Conservation (phyloP, 2,113 vertebrate genomes). For the Columba livia region DNA sequence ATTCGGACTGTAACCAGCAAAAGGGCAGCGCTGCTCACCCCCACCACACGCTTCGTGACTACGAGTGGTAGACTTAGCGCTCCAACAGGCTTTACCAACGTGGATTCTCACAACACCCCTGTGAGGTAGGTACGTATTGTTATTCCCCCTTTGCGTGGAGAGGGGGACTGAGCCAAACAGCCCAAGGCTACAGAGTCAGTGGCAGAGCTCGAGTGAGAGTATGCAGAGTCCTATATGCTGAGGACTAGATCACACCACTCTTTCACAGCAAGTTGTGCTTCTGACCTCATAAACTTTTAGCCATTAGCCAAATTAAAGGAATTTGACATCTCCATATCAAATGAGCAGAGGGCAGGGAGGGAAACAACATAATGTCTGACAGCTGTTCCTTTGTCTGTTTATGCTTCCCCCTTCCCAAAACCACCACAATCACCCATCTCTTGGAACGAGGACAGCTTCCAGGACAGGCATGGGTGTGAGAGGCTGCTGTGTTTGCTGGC, state of each 20-base stretch:
- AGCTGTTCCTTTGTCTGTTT: neutral
- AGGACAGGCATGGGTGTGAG: neutral
- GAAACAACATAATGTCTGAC: conserved; percentile 3
- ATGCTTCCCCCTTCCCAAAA: neutral
- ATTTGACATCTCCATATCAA: neutral
- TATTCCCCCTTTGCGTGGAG: conserved; percentile 46
- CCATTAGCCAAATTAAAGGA: neutral
- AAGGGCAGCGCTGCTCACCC: conserved; percentile 46
- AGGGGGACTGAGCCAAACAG: conserved; percentile 56
- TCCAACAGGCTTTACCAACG: conserved; percentile 45
- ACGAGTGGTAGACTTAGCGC: conserved; percentile 9
- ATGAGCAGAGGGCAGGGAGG: neutral
- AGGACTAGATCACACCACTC: conserved; percentile 33
- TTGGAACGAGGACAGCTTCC: conserved; percentile 15
- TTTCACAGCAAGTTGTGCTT: conserved; percentile 31
- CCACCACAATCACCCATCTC: neutral
- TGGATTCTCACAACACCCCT: conserved; percentile 47
- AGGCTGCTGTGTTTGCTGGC: conserved; percentile 1
- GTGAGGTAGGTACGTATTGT: conserved; percentile 40
- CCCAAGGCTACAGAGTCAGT: conserved; percentile 56
- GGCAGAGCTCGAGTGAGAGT: conserved; percentile 60
- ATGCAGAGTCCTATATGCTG: conserved; percentile 61
- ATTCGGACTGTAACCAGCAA: conserved; percentile 45
- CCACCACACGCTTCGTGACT: neutral
- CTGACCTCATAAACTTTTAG: neutral